Evolutionary conservation across 2,113 vertebrate genomes (phyloP).

Genomic region (Paedocypris sp.): DNA sequence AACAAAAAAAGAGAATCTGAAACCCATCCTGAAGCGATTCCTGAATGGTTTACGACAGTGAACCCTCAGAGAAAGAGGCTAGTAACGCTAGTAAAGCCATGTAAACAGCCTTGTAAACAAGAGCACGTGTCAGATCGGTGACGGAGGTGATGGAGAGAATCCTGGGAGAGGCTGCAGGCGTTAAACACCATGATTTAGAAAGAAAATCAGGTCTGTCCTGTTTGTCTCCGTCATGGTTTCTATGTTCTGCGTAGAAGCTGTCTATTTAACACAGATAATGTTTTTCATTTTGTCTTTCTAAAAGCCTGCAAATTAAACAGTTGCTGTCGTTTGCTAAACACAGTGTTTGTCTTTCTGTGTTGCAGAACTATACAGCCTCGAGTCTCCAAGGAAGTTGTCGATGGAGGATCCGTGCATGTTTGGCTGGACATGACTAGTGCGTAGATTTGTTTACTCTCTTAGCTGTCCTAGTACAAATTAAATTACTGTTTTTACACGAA

Average conservation of each 20-base stretch:
- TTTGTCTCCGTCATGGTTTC: conserved; percentile 1
- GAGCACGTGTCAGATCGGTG: neutral
- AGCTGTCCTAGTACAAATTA: too few relatives aligned
- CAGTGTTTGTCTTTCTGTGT: neutral
- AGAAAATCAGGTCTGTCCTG: conserved; percentile 48
- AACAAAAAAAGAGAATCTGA: too few relatives aligned
- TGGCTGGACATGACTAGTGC: conserved; percentile 68
- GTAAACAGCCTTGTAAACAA: neutral
- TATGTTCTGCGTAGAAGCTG: neutral
- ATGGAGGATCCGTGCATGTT: conserved; percentile 62
- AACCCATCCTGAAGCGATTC: too few relatives aligned
- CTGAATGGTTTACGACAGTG: too few relatives aligned
- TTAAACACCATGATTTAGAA: conserved; percentile 24
- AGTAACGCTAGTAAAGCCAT: too few relatives aligned
- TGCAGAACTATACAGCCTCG: conserved; percentile 51
- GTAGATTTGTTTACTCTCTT: too few relatives aligned
- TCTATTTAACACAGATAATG: neutral
- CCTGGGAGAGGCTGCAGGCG: conserved; percentile 8
- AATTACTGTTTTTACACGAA: too few relatives aligned
- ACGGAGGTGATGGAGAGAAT: neutral
- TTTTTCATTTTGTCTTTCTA: too few relatives aligned
- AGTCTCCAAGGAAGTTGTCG: conserved; percentile 49
- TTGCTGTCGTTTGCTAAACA: neutral
- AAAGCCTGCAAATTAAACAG: too few relatives aligned
- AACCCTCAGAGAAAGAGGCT: too few relatives aligned